Base-by-base conservation (phyloP, 2,888 invertebrate genomes). In the Oscheius sp. region DNA sequence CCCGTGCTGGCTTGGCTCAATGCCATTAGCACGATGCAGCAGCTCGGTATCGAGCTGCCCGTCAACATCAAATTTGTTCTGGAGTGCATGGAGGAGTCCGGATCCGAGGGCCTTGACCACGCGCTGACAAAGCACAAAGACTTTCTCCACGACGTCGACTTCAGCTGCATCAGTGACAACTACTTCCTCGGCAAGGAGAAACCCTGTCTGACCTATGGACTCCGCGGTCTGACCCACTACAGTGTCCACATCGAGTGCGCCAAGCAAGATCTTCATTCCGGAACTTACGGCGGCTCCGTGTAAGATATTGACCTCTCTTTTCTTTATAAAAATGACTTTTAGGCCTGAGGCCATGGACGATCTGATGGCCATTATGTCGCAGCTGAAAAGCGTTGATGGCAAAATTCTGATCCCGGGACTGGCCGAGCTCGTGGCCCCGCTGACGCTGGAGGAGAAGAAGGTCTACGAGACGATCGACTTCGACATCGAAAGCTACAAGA, bases 21-120 rank as follows among this genome's bases (percentile, higher is more conserved):
- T 91, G 95, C 95, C 9, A 92, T 99, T 76, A 94, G 96, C 91
- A 95, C 94, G 1, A 95, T 92, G 90, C 35, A 60, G 35, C 10
- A 60, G 59, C 7, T 35, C 35, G 35, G 35, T 10, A 35, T 35
- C 35, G 11, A 7, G n/a, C 42, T 9, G 32, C 35, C n/a, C 7
- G 37, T 55, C 4, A 21, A 35, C 11, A 76, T 84, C 57, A 87
- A 93, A 92, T 97, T 98, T 90, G 93, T 95, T 13, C 94, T 98
- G 89, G 98, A 98, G 92, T 96, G 96, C 73, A 99, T 99, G 98
- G 98, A 98, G 90, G 98, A 99, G 90, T 94, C 94, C 77, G 97
- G 97, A 5, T 96, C 96, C 76, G 94, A 94, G 89, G 98, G 98
- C n/a, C 91, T 99, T 35, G 96, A 96, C 89, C 94, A 94, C 0